phyloP scores from a whole-genome alignment of 2,113 vertebrate species.

The Pteronura brasiliensis region DNA sequence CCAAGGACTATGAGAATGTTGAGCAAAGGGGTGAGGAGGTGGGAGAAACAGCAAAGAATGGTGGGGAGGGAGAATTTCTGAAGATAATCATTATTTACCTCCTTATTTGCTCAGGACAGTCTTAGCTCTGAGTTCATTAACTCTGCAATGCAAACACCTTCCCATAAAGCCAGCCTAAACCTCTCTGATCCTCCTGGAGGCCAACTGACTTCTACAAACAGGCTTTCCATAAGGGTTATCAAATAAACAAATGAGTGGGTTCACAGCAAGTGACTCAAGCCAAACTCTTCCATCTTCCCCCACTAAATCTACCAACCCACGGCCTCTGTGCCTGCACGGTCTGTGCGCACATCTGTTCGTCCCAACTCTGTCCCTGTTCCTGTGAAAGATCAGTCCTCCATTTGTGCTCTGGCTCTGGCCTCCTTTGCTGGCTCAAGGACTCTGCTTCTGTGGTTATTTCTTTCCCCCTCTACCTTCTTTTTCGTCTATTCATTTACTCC shows the following conservation, averaged over 20 bases:
- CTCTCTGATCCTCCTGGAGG: not conserved
- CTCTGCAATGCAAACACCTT: not conserved
- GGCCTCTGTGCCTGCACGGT: accelerated
- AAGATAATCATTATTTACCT: not conserved
- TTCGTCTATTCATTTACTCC: not conserved
- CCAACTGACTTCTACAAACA: not conserved
- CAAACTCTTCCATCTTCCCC: not conserved
- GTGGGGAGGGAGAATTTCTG: not conserved
- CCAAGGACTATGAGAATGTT: not conserved
- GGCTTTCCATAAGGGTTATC: not conserved
- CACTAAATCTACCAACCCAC: not conserved
- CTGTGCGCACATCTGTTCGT: accelerated
- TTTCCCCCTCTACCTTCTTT: not conserved
- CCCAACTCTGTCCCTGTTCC: not conserved
- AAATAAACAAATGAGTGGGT: not conserved
- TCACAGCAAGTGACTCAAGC: not conserved
- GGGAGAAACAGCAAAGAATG: not conserved
- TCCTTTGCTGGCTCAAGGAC: not conserved
- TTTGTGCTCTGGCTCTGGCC: not conserved
- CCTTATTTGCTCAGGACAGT: not conserved
- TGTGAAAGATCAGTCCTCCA: not conserved
- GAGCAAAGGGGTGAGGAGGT: not conserved
- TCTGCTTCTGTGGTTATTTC: not conserved
- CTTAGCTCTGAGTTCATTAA: not conserved
- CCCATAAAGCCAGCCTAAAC: not conserved